Evolutionary conservation across 2,888 invertebrate species (phyloP), one percentile per base, ranked within the genome.

Genomic region (Notocelia uddmanniana): DNA sequence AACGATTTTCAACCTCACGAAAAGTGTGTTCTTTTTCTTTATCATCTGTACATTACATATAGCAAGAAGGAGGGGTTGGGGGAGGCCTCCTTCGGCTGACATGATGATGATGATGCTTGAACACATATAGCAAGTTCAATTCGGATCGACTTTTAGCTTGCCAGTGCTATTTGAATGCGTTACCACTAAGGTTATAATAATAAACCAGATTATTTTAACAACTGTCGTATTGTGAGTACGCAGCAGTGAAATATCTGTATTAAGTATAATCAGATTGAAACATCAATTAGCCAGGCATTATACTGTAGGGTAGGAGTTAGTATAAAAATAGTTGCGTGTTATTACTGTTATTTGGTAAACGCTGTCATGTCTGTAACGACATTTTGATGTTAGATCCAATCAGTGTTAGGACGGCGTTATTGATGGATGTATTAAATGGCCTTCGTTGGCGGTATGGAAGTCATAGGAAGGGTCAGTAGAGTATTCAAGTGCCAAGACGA

Each of bases 221-320:
- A 8, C 41, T 41, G 13, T 41, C 15, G 41, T 41, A 41, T 13
- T 41, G 1, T 41, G 13, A 41, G 15, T 3, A 41, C 41, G 41
- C 41, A 41, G 41, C 0, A 15, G 15, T 41, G 31, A 31, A 31
- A 5, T 31, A 31, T 31, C 9, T 13, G 19, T 15, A 6, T n/a
- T n/a, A 60, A 60, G n/a, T n/a, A 11, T 13, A 41, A 58, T 48
- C 26, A 31, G 31, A 45, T 34, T 45, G 8, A 34, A 68, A 57
- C 58, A 58, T 19, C 48, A 58, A 68, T 68, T 59, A 68, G 11
- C 10, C n/a, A n/a, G 3, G n/a, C n/a, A 37, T 58, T 31, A 31
- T 31, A 31, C 5, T 2, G 5, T 59, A 34, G 52, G 18, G 9
- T n/a, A 23, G 48, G 31, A 50, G 31, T n/a, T 50, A 5, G 63